Conservation (phyloP, 2,797 vertebrate genomes). For the Pangasius sanitwongsei region DNA sequence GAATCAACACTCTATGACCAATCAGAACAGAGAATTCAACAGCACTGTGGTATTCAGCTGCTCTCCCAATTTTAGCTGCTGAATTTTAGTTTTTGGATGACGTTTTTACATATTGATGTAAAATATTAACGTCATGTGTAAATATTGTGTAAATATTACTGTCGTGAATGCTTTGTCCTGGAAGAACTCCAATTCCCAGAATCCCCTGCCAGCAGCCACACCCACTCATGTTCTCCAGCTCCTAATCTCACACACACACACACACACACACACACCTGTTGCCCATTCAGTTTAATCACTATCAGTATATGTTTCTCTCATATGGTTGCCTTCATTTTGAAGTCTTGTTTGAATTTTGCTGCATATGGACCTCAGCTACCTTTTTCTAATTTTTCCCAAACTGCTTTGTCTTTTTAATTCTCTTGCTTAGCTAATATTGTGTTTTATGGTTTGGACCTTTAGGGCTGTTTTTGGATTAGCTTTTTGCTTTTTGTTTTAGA, state of each 20-base stretch:
- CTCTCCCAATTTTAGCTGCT: background rate
- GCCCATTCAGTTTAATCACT: background rate
- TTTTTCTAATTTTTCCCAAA: background rate
- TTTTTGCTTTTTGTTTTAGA: background rate
- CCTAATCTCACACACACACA: background rate
- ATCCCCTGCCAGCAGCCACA: background rate
- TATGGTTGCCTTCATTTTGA: background rate
- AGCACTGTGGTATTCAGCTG: background rate
- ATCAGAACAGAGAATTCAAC: background rate
- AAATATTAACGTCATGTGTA: background rate
- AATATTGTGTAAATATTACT: background rate
- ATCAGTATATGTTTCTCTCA: background rate
- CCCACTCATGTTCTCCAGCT: background rate
- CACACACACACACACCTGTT: background rate
- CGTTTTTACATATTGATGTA: background rate
- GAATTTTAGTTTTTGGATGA: background rate
- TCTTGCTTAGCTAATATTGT: background rate
- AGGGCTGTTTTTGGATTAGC: background rate
- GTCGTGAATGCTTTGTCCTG: background rate
- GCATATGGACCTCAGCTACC: background rate
- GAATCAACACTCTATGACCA: background rate
- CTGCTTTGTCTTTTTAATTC: background rate
- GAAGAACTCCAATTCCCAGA: conserved; percentile 1
- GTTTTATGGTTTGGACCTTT: no score
- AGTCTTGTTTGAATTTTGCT: background rate